Evolutionary conservation across 2,888 invertebrate species (phyloP).

Genomic region (Hololepta plana): DNA sequence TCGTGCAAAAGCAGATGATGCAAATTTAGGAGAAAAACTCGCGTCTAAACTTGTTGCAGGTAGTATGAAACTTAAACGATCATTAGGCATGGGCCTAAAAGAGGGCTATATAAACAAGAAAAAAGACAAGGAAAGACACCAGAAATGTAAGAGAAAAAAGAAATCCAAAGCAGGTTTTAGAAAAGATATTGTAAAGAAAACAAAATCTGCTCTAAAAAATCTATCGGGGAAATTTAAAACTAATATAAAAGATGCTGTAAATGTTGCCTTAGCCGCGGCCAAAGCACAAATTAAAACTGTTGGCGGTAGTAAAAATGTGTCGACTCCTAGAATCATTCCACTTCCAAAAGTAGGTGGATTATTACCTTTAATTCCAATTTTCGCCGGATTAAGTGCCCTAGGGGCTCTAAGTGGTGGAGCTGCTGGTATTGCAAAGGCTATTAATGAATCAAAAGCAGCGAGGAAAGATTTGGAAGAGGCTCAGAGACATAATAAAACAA

Average conservation of each 20-base stretch:
- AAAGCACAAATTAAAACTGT: constrained; percentile 6
- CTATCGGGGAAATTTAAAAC: too few species aligned
- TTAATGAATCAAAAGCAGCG: constrained; percentile 12
- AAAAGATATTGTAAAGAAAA: neutral
- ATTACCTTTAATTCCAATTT: constrained; percentile 14
- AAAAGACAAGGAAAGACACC: constrained; percentile 1
- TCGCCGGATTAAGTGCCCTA: constrained; percentile 13
- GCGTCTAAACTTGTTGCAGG: constrained; percentile 2
- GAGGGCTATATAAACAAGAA: too few species aligned
- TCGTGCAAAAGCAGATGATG: too few species aligned
- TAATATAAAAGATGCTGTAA: constrained; percentile 3
- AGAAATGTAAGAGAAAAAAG: too few species aligned
- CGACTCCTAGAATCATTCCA: constrained; percentile 6
- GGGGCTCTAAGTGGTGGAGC: constrained; percentile 13
- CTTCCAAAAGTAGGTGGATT: constrained; percentile 12
- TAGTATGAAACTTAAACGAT: constrained; percentile 4
- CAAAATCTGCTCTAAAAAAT: neutral
- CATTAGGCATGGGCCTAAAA: constrained; percentile 4
- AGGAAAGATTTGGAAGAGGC: constrained; percentile 12
- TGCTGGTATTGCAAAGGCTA: constrained; percentile 13
- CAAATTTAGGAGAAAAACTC: constrained; percentile 3
- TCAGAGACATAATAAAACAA: constrained; percentile 15
- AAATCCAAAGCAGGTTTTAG: neutral
- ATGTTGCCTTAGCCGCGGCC: constrained; percentile 6
- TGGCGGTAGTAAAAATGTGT: constrained; percentile 6